Base-by-base conservation (phyloP, 2,113 vertebrate genomes). In the Pseudorhombus dupliciocellatus region DNA sequence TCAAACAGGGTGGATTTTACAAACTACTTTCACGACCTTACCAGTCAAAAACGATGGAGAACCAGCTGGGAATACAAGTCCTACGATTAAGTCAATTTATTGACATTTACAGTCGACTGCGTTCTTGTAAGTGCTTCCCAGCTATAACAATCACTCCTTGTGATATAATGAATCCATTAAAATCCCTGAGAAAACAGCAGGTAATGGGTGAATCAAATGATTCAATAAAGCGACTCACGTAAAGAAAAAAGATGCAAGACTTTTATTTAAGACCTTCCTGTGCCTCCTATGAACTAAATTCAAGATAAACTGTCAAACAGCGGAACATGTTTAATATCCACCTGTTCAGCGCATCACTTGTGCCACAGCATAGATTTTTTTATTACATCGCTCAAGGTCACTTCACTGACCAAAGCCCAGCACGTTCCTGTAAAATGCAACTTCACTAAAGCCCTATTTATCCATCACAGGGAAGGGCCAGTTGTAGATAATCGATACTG, bases 401-500 rank as follows among this genome's bases (percentile, higher is more conserved):
- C 44, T 60, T 56, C 75, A 75, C 74, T 77, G 78, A 85, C 76
- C 64, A 74, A 79, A 86, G 73, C 53, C 68, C 75, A 79, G 75
- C 78, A 80, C 56, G 70, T 90, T 87, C 18, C 42, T 46, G 42
- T 46, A 86, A 90, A 87, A 81, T 65, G 66, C 70, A 74, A 66
- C 84, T 81, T 79, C 71, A 59, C 74, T 62, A 61, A 82, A 86
- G 70, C 63, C 66, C 84, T 79, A 75, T 83, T 85, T 85, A 73
- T 80, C 73, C 58, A 73, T 76, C 69, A 40, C 55, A 59, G 56
- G 74, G 76, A 75, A 46, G 24, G 55, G 59, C 56, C 46, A 26
- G 73, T n/a, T 25, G 20, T 40, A 77, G 52, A 67, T 63, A 63
- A 91, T 92, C 90, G 83, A 91, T 92, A 85, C 42, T 20, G 67